A percentile compares a stretch with the other conserved stretches of the same genome.
These are phyloP conservation scores for Coelinius sp. DNA, from an alignment of 2,888 invertebrate genomes.

Conservation along the genomic window DNA sequence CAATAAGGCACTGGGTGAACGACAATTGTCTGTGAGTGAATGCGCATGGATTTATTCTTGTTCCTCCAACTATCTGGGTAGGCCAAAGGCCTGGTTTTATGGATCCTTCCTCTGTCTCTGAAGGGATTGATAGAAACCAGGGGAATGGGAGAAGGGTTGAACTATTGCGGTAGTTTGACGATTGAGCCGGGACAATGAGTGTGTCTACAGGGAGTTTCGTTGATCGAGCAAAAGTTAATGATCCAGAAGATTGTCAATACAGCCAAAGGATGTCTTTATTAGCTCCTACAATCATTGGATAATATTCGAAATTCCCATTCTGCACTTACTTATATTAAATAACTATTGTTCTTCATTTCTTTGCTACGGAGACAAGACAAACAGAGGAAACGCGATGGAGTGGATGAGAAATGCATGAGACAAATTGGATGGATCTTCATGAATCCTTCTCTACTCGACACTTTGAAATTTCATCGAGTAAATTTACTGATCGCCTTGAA, in stretches of 20 bases:
- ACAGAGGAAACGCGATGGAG: background rate
- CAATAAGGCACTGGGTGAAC: background rate
- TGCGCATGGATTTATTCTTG: constrained; percentile 33
- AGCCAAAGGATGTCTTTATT: background rate
- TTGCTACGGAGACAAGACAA: background rate
- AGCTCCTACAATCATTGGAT: background rate
- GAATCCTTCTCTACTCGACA: background rate
- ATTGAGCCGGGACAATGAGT: constrained; percentile 27
- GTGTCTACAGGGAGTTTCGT: background rate
- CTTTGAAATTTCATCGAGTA: background rate
- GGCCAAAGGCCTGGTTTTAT: constrained; percentile 25
- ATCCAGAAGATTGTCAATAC: background rate
- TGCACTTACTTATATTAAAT: background rate
- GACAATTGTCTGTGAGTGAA: constrained; percentile 33
- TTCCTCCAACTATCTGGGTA: constrained; percentile 3
- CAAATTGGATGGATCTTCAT: background rate
- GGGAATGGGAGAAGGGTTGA: background rate
- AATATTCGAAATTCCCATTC: too few species aligned
- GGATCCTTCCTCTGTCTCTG: background rate
- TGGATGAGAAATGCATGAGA: background rate
- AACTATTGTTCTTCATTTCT: background rate
- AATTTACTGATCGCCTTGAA: background rate
- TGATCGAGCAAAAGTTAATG: background rate
- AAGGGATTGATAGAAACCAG: background rate
- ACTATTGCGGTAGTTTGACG: background rate